Evolutionary conservation across 92 coral and sea anemone genomes (phyloP), one percentile per base, ranked within the genome.

Genomic region (Epizoanthus stellaris): DNA sequence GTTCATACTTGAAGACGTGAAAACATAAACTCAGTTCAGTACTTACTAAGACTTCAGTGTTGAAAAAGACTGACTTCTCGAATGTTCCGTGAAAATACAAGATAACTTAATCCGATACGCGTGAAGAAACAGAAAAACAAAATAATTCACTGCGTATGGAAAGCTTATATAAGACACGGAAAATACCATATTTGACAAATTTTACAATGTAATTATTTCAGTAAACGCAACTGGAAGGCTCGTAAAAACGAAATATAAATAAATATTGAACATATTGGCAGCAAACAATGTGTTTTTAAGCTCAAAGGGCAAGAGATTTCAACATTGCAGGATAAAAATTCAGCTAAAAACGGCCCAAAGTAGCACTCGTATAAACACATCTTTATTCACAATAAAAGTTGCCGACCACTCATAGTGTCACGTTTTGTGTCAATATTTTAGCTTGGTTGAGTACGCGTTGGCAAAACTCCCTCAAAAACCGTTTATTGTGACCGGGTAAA

Each of bases 351-450:
- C 39, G 64, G n/a, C 83, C 15, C 40, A 45, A 40, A 63, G 83
- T 63, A 63, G 43, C 42, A 13, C 47, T 63, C 43, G 60, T 47
- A 38, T 40, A 20, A 20, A 42, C 57, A 64, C 59, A 45, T 62
- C 83, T 62, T 62, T 45, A 64, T 79, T 79, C 83, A 47, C 58
- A 62, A 42, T 64, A 60, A 63, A 52, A 15, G 23, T 76, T 36
- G 11, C 53, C 72, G 49, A 59, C 15, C 43, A 79, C 83, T 79
- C 11, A 70, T 19, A 21, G 71, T 63, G 83, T 79, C 83, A 79
- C 83, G 83, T 79, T 64, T 42, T 79, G 45, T 79, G 83, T 79
- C 83, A 79, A 79, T 70, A 79, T 61, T 77, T 40, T 66, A 40
- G 60, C 64, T 77, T 77, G 58, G 82, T 59, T 77, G n/a, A 61